Conservation (phyloP, 1,140 invertebrate species). For the Zeugodacus cucurbitae region DNA sequence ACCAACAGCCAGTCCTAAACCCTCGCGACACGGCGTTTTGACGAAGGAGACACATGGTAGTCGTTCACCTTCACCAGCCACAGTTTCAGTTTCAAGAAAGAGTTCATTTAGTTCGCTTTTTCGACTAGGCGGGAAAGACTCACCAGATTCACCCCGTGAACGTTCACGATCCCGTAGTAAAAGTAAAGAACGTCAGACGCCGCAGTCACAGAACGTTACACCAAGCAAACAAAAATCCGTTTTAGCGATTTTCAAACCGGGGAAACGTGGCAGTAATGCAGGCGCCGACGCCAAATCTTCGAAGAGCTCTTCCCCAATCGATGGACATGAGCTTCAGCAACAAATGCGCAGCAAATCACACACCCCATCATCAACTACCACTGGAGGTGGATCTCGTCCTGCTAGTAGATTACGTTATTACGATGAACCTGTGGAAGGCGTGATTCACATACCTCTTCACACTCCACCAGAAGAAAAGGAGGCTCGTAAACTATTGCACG, state of each 20-base stretch:
- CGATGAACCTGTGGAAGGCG: slow-evolving; percentile 71
- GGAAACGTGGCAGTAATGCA: slow-evolving; percentile 62
- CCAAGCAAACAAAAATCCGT: slow-evolving; percentile 74
- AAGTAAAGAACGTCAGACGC: slow-evolving; percentile 70
- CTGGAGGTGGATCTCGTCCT: slow-evolving; percentile 51
- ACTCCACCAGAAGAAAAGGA: slow-evolving; percentile 74
- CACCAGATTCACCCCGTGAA: slow-evolving; percentile 61
- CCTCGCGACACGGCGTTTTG: slow-evolving; percentile 55
- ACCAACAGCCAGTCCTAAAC: slow-evolving; percentile 66
- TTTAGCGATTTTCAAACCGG: slow-evolving; percentile 72
- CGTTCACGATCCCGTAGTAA: slow-evolving; percentile 72
- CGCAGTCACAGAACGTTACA: slow-evolving; percentile 66
- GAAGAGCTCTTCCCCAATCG: slow-evolving; percentile 64
- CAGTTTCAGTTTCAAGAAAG: slow-evolving; percentile 74
- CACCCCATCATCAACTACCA: slow-evolving; percentile 47
- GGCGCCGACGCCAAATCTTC: slow-evolving; percentile 57
- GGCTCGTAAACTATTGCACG: slow-evolving; percentile 54
- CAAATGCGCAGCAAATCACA: slow-evolving; percentile 46
- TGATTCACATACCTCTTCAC: slow-evolving; percentile 74
- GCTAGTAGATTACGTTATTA: slow-evolving; percentile 69
- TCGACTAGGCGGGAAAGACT: slow-evolving; percentile 66
- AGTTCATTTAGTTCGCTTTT: slow-evolving; percentile 84
- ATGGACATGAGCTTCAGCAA: slow-evolving; percentile 48
- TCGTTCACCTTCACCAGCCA: slow-evolving; percentile 68
- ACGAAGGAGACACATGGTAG: slow-evolving; percentile 57